Percentiles rank a stretch among this genome's conserved stretches.
Evolutionary conservation across 1,140 invertebrate species (phyloP).

Genomic region (Drosophila kohkoa): DNA sequence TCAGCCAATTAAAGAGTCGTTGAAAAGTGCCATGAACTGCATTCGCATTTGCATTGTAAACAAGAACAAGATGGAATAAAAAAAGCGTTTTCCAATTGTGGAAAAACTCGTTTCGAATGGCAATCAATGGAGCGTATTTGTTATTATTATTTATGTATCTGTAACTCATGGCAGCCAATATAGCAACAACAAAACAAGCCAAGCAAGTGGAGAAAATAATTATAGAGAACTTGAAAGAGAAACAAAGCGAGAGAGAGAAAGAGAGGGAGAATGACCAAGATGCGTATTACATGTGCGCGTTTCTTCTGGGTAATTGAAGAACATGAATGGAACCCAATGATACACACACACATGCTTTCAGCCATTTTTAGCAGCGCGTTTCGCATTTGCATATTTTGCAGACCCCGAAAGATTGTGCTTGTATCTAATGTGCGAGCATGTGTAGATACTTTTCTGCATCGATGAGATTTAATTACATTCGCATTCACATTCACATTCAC

Average conservation of each 20-base stretch:
- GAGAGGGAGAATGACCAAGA: slow-evolving; percentile 44
- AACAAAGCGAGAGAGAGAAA: background rate
- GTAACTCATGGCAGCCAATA: slow-evolving; percentile 74
- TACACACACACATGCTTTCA: slow-evolving; percentile 32
- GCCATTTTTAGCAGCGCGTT: slow-evolving; percentile 24
- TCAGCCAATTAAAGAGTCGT: slow-evolving; percentile 75
- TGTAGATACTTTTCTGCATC: slow-evolving; percentile 74
- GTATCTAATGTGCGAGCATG: slow-evolving; percentile 45
- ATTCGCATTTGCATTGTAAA: slow-evolving; percentile 40
- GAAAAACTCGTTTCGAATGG: slow-evolving; percentile 65
- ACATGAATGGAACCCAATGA: slow-evolving; percentile 60
- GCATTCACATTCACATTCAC: too few relatives aligned
- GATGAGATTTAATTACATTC: slow-evolving; percentile 80
- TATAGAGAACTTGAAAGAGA: slow-evolving; percentile 27
- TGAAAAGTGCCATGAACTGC: slow-evolving; percentile 56
- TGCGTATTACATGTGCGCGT: slow-evolving; percentile 52
- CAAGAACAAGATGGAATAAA: slow-evolving; percentile 44
- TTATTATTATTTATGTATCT: slow-evolving; percentile 79
- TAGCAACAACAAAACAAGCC: slow-evolving; percentile 42
- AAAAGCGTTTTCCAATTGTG: slow-evolving; percentile 63
- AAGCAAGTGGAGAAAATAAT: slow-evolving; percentile 58
- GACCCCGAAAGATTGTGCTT: too few relatives aligned
- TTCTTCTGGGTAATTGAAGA: slow-evolving; percentile 57
- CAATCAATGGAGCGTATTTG: slow-evolving; percentile 78
- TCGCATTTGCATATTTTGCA: slow-evolving; percentile 30